A percentile compares a stretch with the other conserved stretches of the same genome.
Conservation (phyloP, 2,888 invertebrate genomes). For the Cactoblastis cactorum region DNA sequence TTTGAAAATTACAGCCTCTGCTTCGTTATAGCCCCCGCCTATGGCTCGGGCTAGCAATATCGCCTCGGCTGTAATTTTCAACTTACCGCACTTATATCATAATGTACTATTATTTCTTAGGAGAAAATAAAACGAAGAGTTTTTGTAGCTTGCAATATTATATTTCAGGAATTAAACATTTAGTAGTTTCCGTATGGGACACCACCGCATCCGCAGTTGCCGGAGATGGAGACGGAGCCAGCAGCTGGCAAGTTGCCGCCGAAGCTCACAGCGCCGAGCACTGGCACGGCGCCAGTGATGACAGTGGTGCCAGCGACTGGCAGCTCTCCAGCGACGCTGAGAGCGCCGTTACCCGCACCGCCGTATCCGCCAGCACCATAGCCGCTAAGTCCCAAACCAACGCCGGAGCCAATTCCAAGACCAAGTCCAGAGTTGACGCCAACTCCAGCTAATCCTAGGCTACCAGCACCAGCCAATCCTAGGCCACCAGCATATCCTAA, state of each 20-base stretch:
- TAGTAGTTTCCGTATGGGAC: neutral
- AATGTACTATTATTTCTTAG: too few species aligned
- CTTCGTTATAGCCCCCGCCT: too few species aligned
- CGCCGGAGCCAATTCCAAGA: neutral
- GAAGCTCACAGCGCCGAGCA: conserved; percentile 36
- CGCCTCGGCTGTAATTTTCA: too few species aligned
- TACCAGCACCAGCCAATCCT: conserved; percentile 5
- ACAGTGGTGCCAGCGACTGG: conserved; percentile 31
- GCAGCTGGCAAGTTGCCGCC: conserved; percentile 34
- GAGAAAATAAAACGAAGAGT: too few species aligned
- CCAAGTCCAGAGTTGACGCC: conserved; percentile 2
- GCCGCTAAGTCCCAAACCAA: neutral
- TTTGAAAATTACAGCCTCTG: too few species aligned
- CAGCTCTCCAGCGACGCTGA: conserved; percentile 23
- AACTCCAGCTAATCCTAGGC: neutral
- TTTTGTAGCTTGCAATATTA: too few species aligned
- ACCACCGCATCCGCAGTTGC: conserved; percentile 37
- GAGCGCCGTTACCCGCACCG: conserved; percentile 14
- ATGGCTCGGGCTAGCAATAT: too few species aligned
- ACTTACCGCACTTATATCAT: too few species aligned
- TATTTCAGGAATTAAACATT: too few species aligned
- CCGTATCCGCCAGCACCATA: conserved; percentile 12
- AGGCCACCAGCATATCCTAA: neutral
- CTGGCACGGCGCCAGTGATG: conserved; percentile 37
- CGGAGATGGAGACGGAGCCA: conserved; percentile 40